A percentile compares a stretch with the other conserved stretches of the same genome.
Conservation (phyloP, 2,888 invertebrate species). For the Trilocha varians region DNA sequence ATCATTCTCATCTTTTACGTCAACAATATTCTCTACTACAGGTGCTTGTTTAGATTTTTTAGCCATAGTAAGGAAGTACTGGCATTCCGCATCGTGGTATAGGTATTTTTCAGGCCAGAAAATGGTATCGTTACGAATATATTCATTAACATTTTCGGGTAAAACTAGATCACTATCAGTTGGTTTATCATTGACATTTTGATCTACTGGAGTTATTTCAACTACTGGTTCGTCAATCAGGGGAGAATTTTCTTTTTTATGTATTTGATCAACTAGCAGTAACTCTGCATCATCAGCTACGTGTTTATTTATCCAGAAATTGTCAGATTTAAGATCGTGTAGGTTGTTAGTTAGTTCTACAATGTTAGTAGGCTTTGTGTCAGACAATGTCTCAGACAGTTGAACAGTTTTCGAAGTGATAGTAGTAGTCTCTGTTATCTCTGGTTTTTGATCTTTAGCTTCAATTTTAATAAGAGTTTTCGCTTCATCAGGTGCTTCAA, state of each 20-base stretch:
- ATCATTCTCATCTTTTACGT: constrained; percentile 65
- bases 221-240: constrained; percentile 14
- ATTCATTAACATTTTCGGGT: constrained; percentile 32
- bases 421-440: not conserved
- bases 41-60: constrained; percentile 44
- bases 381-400: constrained; percentile 8
- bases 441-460: not conserved
- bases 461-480: not conserved
- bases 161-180: constrained; percentile 10
- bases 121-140: constrained; percentile 55
- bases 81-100: constrained; percentile 79
- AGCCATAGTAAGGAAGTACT: constrained; percentile 71
- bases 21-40: constrained; percentile 24
- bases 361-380: constrained; percentile 34
- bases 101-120: constrained; percentile 76
- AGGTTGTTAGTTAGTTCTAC: constrained; percentile 38
- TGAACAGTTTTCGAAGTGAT: constrained; percentile 8
- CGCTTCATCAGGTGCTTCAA: not conserved
- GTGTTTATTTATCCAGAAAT: constrained; percentile 75
- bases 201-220: too few relatives aligned
- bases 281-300: constrained; percentile 75
- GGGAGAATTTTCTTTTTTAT: constrained; percentile 15
- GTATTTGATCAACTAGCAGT: constrained; percentile 29
- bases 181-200: constrained; percentile 5
- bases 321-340: constrained; percentile 56